Evolutionary conservation across 2,888 invertebrate genomes (phyloP), one percentile per base, ranked within the genome.

Genomic region (Digitonthophagus gazella): DNA sequence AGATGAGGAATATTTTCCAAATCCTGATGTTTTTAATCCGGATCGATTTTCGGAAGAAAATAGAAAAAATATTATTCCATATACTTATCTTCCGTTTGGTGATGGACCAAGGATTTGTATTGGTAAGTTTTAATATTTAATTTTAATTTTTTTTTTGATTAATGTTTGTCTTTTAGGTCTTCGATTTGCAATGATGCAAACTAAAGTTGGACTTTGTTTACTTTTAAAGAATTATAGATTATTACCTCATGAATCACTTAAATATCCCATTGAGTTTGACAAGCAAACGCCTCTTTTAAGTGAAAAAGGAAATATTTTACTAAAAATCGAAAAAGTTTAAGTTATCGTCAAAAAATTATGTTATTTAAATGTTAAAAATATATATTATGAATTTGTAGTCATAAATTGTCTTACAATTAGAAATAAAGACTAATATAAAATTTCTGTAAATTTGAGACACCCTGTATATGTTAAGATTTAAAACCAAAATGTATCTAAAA

Each of bases 21-120:
- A 80, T 15, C 80, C 80, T 2, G 75, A 76, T 0, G 68, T 71
- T 57, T 80, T 80, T 61, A 77, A 79, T 72, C 80, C 80, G 0
- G 79, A 80, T 71, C 69, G 80, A 65, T 80, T 80, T 71, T 86
- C 82, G 0, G 85, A 86, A 0, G 85, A 87, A 72, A 88, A 87
- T 75, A 86, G 85, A 72, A 78, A 80, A 0, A 82, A 82, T 11
- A 84, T 85, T 11, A 75, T 81, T 8, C 83, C 83, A 0, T 83
- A 83, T 66, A 79, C 84, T 0, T 79, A 76, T 64, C n/a, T 78
- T 11, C 78, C 80, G 0, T 80, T 80, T 68, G 80, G 79, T 2
- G 18, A 87, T 0, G 90, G 90, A 1, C 89, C 86, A 0, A 84
- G 89, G 65, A 88, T 85, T 75, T 90, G 90, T 74, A 87, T 90